Conservation (phyloP, 2,113 vertebrate genomes). For the Cynopterus brachyotis region DNA sequence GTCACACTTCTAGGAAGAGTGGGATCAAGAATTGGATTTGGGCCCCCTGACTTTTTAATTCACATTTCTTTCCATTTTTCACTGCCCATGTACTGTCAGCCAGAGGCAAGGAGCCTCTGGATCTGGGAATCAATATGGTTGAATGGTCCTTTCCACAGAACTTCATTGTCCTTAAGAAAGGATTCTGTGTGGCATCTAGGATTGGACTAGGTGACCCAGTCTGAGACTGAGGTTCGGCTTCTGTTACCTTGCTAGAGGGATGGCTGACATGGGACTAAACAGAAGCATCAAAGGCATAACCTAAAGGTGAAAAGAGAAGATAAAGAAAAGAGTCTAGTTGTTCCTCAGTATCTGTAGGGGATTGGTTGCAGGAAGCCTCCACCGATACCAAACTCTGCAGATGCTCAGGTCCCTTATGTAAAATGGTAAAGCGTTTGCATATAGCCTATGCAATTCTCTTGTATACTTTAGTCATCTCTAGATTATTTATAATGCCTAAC, state of each 20-base stretch:
- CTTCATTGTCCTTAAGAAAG: not conserved
- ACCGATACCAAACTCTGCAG: not conserved
- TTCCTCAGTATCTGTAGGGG: not conserved
- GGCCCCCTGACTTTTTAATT: not conserved
- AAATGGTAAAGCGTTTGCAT: not conserved
- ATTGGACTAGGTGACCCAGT: not conserved
- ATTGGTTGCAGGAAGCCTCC: not conserved
- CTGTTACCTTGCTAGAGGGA: not conserved
- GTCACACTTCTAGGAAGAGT: not conserved
- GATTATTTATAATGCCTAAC: not conserved
- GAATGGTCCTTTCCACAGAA: not conserved
- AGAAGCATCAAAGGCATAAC: not conserved
- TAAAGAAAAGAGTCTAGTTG: not conserved
- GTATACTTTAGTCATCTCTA: not conserved
- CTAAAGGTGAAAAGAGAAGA: not conserved
- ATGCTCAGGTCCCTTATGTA: not conserved
- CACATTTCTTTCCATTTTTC: not conserved
- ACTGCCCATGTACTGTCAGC: not conserved
- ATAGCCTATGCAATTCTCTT: not conserved
- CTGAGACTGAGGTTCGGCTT: not conserved
- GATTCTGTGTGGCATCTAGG: not conserved
- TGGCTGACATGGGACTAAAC: not conserved
- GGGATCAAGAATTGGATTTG: not conserved
- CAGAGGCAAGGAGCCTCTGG: not conserved
- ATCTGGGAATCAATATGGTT: not conserved